Evolutionary conservation across 2,797 vertebrate genomes (phyloP).

Genomic region (Myotis myotis): DNA sequence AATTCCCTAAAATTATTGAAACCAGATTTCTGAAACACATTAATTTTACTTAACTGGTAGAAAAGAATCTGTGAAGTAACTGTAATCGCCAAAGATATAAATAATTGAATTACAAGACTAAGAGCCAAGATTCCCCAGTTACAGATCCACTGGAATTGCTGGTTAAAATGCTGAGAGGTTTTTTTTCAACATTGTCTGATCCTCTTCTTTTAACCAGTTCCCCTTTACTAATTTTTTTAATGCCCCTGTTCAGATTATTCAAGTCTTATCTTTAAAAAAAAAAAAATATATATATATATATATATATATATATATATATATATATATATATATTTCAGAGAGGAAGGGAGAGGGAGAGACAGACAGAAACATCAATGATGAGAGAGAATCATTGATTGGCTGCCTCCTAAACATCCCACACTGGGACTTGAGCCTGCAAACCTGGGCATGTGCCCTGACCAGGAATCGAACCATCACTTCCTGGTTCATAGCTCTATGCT

Average conservation of each 20-base stretch:
- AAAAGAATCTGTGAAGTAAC: background rate
- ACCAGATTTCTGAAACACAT: background rate
- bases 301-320: too few species aligned
- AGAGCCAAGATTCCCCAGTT: background rate
- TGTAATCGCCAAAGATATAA: background rate
- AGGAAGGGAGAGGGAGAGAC: too few species aligned
- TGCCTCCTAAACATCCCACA: too few species aligned
- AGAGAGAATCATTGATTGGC: too few species aligned
- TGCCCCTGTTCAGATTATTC: background rate
- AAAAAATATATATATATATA: too few species aligned
- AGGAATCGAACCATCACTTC: too few species aligned
- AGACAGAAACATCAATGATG: too few species aligned
- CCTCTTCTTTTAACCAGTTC: background rate
- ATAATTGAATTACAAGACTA: background rate
- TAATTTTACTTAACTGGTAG: background rate
- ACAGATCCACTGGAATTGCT: background rate
- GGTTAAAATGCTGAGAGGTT: background rate
- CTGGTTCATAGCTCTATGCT: too few species aligned
- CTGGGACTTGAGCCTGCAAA: too few species aligned
- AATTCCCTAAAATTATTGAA: background rate
- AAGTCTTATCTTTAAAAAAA: background rate
- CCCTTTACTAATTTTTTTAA: background rate
- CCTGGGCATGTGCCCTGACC: too few species aligned
- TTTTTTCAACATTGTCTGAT: background rate
- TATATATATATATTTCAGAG: too few species aligned